Percentiles rank a stretch among this genome's conserved stretches.
Evolutionary conservation across 2,797 vertebrate genomes (phyloP).

Genomic region (Enteromius viviparus): DNA sequence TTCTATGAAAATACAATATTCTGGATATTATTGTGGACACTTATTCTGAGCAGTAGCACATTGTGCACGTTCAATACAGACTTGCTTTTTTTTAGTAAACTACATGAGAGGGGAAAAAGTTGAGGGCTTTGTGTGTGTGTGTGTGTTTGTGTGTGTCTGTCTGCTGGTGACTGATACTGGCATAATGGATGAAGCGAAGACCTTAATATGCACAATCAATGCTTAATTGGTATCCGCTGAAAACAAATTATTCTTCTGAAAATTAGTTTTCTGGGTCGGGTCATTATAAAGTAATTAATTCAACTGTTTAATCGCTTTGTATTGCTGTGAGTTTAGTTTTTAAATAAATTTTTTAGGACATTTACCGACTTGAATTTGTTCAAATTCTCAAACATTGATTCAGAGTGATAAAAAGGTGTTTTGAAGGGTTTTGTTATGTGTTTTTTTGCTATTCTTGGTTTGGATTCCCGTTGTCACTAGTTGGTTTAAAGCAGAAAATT

Average conservation of each 20-base stretch:
- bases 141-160: constrained; percentile 26
- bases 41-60: background rate
- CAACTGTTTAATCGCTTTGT: constrained; percentile 50
- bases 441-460: background rate
- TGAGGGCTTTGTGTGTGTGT: constrained; percentile 2
- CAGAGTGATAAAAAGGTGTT: constrained; percentile 22
- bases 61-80: background rate
- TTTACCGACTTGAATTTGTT: constrained; percentile 3
- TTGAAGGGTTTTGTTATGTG: background rate
- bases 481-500: constrained; percentile 23
- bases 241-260: constrained; percentile 54
- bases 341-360: background rate
- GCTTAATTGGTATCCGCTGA: constrained; percentile 51
- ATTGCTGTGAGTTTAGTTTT: constrained; percentile 33
- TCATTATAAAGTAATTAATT: constrained; percentile 56
- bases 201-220: constrained; percentile 56
- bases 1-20: background rate
- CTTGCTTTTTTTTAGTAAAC: background rate
- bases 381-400: constrained; percentile 24
- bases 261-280: constrained; percentile 53
- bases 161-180: constrained; percentile 42
- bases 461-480: background rate
- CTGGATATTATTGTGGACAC: background rate
- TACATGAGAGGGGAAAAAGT: background rate
- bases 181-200: constrained; percentile 42